These are phyloP conservation scores for Equus przewalskii DNA, from an alignment of 2,113 vertebrate genomes.

Conservation along the genomic window DNA sequence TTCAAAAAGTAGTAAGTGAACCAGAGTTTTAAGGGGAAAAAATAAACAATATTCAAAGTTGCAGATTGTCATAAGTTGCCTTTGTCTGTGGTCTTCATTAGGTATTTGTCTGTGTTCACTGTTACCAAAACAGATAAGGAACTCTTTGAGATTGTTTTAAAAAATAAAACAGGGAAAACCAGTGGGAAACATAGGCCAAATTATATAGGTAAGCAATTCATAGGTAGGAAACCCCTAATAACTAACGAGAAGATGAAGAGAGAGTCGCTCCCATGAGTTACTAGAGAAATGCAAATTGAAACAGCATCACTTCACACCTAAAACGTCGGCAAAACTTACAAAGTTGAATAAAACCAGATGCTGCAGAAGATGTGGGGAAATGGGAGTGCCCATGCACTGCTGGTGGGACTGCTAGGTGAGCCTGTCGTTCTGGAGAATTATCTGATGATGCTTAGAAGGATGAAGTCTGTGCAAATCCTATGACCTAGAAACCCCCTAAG, in stretches of 20 bases:
- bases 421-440: not conserved
- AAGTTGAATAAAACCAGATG: conserved; percentile 1
- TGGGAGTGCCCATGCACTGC: not conserved
- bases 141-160: not conserved
- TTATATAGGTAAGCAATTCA: not conserved
- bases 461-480: conserved; percentile 30
- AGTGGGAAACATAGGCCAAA: not conserved
- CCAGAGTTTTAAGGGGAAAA: not conserved
- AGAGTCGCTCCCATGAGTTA: not conserved
- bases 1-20: conserved; percentile 55
- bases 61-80: not conserved
- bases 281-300: conserved; percentile 10
- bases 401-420: not conserved
- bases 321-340: not conserved
- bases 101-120: not conserved
- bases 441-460: not conserved
- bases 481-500: conserved; percentile 24
- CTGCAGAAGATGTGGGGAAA: not conserved
- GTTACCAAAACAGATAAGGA: not conserved
- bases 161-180: not conserved
- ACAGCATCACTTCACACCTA: not conserved
- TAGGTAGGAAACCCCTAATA: not conserved
- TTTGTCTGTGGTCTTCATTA: not conserved
- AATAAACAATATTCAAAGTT: conserved; percentile 7
- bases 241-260: conserved; percentile 45